Conservation (phyloP, 2,888 invertebrate species). For the Melieria omissa region DNA sequence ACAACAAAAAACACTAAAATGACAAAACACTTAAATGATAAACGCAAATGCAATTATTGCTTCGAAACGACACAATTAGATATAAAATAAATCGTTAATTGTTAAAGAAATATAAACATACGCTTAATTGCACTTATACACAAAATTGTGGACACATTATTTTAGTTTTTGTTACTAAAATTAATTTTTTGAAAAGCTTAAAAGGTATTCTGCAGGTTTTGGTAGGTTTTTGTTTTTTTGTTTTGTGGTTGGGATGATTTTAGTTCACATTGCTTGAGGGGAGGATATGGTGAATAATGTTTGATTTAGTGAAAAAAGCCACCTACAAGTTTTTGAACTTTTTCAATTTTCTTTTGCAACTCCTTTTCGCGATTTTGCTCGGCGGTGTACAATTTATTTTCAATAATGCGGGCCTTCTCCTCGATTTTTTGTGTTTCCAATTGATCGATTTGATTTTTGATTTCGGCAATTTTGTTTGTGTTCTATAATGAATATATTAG, state of each 20-base stretch:
- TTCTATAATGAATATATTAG: slow-evolving; percentile 66
- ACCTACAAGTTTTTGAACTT: slow-evolving; percentile 85
- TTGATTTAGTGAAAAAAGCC: slow-evolving; percentile 46
- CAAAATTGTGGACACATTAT: not conserved
- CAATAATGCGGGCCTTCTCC: slow-evolving; percentile 76
- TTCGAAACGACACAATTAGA: too few species aligned
- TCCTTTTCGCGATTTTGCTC: slow-evolving; percentile 87
- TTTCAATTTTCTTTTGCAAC: slow-evolving; percentile 86
- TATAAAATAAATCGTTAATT: too few species aligned
- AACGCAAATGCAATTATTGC: too few species aligned
- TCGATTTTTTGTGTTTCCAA: slow-evolving; percentile 73
- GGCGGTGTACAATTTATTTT: slow-evolving; percentile 81
- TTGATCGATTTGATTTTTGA: slow-evolving; percentile 72
- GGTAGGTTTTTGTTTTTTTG: not conserved
- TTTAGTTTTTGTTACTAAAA: too few species aligned
- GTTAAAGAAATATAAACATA: too few species aligned
- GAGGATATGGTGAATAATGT: too few species aligned
- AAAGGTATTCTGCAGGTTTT: not conserved
- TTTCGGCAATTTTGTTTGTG: slow-evolving; percentile 76
- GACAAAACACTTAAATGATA: too few species aligned
- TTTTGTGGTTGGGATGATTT: too few species aligned
- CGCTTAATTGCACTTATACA: not conserved
- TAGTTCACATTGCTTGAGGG: too few species aligned
- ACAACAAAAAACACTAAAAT: too few species aligned
- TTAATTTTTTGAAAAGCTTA: too few species aligned